These are phyloP conservation scores for Hymenochirus boettgeri DNA, from an alignment of 2,113 vertebrate species.

Conservation along the genomic window DNA sequence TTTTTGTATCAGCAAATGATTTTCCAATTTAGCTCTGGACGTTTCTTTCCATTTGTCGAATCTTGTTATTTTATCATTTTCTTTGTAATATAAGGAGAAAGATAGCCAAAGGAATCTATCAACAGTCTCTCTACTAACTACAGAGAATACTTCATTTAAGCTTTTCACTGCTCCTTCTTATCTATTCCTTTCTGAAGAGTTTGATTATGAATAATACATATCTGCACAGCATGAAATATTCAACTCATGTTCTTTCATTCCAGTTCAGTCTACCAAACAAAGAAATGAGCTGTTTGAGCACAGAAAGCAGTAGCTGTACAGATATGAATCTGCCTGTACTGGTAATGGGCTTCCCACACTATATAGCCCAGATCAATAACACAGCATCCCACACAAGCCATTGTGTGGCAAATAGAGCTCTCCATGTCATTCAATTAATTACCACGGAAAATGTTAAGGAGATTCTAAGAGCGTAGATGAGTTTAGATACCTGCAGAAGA, in stretches of 20 bases:
- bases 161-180: constrained; percentile 50
- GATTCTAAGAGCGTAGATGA: background rate
- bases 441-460: constrained; percentile 27
- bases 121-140: constrained; percentile 42
- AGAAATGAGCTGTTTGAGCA: constrained; percentile 45
- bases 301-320: constrained; percentile 3
- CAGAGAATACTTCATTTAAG: constrained; percentile 58
- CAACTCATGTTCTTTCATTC: constrained; percentile 51
- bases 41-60: constrained; percentile 12
- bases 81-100: constrained; percentile 34
- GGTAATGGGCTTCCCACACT: constrained; percentile 15
- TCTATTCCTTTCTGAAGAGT: constrained; percentile 57
- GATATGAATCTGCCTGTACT: constrained; percentile 15
- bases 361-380: constrained; percentile 28
- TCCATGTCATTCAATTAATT: constrained; percentile 34
- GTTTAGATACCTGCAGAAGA: constrained; percentile 8
- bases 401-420: constrained; percentile 9
- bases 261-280: constrained; percentile 48
- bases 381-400: constrained; percentile 14
- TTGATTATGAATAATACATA: constrained; percentile 64
- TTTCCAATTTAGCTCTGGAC: background rate
- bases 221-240: constrained; percentile 59
- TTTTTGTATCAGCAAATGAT: constrained; percentile 5
- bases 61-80: constrained; percentile 43
- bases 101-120: constrained; percentile 38